Conservation (phyloP, 30 jellyfish, hydroid and myxozoan genomes). For the Hydractinia symbiolongicarpus region DNA sequence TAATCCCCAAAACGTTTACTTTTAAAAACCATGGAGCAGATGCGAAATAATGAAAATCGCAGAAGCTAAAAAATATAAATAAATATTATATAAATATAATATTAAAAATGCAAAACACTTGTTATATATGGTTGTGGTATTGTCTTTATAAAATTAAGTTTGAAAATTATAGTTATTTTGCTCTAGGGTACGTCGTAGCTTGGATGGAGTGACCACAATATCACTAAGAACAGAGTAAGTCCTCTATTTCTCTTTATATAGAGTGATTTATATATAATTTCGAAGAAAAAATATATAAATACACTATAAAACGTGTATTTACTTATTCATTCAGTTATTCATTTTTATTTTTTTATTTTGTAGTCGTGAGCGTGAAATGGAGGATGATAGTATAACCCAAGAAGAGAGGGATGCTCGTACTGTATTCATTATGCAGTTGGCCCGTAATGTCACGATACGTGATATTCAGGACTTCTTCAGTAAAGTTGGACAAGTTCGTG, state of each 20-base stretch:
- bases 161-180: neutral
- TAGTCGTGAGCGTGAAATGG: conserved; percentile 92
- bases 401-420: conserved; percentile 99
- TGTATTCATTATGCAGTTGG: conserved; percentile 92
- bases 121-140: neutral
- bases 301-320: neutral
- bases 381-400: conserved; percentile 78
- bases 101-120: too few species aligned
- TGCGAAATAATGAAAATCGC: too few species aligned
- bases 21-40: too few species aligned
- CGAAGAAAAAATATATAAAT: neutral
- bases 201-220: conserved; percentile 41
- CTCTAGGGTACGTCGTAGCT: conserved; percentile 36
- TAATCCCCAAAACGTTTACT: too few species aligned
- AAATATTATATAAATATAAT: too few species aligned
- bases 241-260: neutral
- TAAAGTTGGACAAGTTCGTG: conserved; percentile 96
- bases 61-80: too few species aligned
- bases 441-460: conserved; percentile 74
- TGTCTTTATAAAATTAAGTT: neutral
- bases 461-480: conserved; percentile 97
- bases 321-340: neutral
- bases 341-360: neutral
- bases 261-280: neutral
- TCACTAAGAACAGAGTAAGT: conserved; percentile 31